These are phyloP conservation scores for Setipinna tenuifilis DNA, from an alignment of 2,797 vertebrate species.

Conservation along the genomic window DNA sequence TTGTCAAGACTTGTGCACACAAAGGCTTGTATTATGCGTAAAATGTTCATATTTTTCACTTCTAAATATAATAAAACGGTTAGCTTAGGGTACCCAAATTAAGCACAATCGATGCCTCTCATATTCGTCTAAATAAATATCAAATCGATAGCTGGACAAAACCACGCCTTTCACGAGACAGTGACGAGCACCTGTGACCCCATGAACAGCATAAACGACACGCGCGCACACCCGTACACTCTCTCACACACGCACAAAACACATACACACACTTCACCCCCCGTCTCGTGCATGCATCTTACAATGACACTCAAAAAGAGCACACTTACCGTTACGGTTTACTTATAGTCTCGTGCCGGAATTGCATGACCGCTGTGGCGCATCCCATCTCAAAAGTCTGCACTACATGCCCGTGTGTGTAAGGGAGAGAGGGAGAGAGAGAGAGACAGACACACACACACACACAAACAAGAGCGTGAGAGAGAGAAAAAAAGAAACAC, in stretches of 20 bases:
- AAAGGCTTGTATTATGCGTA: not conserved
- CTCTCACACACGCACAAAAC: slow-evolving; percentile 45
- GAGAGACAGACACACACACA: slow-evolving; percentile 69
- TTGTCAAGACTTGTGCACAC: too few species aligned
- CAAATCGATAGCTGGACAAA: slow-evolving; percentile 74
- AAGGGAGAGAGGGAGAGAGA: slow-evolving; percentile 49
- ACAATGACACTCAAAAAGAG: slow-evolving; percentile 54
- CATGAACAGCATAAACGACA: slow-evolving; percentile 61
- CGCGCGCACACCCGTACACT: slow-evolving; percentile 51
- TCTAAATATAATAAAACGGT: not conserved
- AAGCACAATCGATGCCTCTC: not conserved
- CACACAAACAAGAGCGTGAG: slow-evolving; percentile 66
- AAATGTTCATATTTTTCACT: not conserved
- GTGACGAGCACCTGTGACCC: slow-evolving; percentile 83
- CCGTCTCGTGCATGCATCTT: slow-evolving; percentile 31
- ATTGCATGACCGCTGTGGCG: slow-evolving; percentile 63
- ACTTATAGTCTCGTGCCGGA: slow-evolving; percentile 58
- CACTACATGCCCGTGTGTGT: slow-evolving; percentile 57
- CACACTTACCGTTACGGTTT: slow-evolving; percentile 73
- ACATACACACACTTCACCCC: slow-evolving; percentile 16
- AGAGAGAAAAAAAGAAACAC: slow-evolving; percentile 63
- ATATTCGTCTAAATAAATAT: slow-evolving; percentile 64
- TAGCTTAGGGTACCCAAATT: not conserved
- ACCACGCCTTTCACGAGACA: slow-evolving; percentile 81
- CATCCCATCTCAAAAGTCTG: slow-evolving; percentile 63